These are phyloP conservation scores for Threskiornis aethiopicus DNA, from an alignment of 2,797 vertebrate genomes.

Conservation along the genomic window DNA sequence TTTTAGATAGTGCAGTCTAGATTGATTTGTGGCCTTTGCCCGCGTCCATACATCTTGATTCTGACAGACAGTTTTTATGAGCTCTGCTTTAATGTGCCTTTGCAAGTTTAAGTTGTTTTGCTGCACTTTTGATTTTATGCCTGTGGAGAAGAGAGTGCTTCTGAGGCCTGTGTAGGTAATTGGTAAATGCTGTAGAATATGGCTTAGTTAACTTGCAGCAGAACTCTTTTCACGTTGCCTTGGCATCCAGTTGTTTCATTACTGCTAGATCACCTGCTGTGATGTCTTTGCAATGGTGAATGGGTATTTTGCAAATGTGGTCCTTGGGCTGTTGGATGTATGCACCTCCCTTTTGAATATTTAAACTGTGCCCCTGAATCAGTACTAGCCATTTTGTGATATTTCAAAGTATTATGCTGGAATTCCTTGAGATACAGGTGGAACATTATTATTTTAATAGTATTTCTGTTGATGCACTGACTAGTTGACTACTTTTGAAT, in stretches of 20 bases:
- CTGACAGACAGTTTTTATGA: slow-evolving; percentile 16
- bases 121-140: neutral
- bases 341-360: neutral
- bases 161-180: neutral
- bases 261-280: neutral
- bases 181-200: neutral
- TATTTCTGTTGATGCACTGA: neutral
- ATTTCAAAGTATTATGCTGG: neutral
- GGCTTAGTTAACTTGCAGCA: neutral
- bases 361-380: neutral
- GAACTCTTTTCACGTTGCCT: neutral
- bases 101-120: slow-evolving; percentile 21
- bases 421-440: neutral
- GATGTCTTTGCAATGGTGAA: neutral
- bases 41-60: neutral
- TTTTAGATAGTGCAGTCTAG: neutral
- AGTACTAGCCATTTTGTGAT: neutral
- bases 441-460: neutral
- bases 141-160: neutral
- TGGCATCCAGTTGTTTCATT: neutral
- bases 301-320: neutral
- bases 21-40: slow-evolving; percentile 45
- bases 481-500: neutral
- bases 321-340: neutral
- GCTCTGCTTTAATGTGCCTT: slow-evolving; percentile 22